Base-by-base conservation (phyloP, 2,113 vertebrate genomes). In the Panthera leo region DNA sequence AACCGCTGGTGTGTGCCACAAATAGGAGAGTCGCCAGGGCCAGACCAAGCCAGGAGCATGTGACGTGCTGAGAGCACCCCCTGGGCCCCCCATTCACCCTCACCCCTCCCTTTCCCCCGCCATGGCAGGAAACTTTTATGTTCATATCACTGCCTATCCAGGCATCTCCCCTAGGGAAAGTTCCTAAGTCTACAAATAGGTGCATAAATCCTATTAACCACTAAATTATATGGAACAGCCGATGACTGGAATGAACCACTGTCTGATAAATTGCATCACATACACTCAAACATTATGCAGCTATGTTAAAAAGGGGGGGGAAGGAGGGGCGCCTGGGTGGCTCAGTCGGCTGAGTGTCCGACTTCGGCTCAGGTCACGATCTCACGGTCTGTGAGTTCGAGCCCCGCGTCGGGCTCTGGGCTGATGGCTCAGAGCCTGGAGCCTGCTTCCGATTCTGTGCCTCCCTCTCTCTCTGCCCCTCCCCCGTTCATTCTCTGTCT, bases 121-220 rank as follows among this genome's bases (percentile, higher is more conserved):
- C 45, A 1, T 1, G 42, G 78, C 25, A 36, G 36, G 61, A 85
- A 85, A 58, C 31, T 68, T 55, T 61, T 51, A 93, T 51, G 61
- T 14, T 65, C 36, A 12, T 1, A 21, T 55, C n/a, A 92, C n/a
- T 85, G 96, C 27, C 78, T 19, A 48, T 70, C 19, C 55, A 34
- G 48, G 39, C 89, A 76, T 55, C 83, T 95, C 65, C 93, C 25
- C 51, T 18, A 84, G 58, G 58, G 71, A 89, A 96, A 94, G 91
- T 39, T 73, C 55, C 58, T 53, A 85, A 51, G 55, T 12, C 67
- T 48, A 70, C 29, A 80, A 95, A 82, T 18, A 91, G 63, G 65
- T 34, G 78, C 75, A 84, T 25, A 92, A 79, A 36, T 34, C 63
- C 70, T 16, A 80, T 16, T 91, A 86, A 42, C 23, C 70, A 27